Conservation (phyloP, 2,888 invertebrate species). For the Hirtodrosophila trivittata region DNA sequence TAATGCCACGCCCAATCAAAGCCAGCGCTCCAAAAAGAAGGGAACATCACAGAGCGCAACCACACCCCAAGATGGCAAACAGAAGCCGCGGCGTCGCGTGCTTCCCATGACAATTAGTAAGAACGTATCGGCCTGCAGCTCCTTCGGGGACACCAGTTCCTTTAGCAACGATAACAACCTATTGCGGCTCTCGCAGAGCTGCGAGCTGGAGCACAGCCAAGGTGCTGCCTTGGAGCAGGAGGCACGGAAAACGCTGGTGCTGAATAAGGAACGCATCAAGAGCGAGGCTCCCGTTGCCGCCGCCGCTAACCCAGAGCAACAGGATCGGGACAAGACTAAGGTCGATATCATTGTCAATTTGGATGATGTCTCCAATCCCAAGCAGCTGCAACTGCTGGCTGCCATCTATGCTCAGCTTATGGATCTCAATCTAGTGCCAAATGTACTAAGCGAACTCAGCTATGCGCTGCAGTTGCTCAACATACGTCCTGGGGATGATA, state of each 20-base stretch:
- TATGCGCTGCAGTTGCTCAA: conserved; percentile 81
- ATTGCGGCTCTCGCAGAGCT: conserved; percentile 71
- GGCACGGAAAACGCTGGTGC: conserved; percentile 77
- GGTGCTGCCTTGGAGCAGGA: conserved; percentile 71
- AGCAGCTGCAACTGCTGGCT: conserved; percentile 70
- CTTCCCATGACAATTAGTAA: conserved; percentile 81
- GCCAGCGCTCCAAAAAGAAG: conserved; percentile 63
- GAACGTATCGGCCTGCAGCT: conserved; percentile 35
- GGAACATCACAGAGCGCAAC: conserved; percentile 38
- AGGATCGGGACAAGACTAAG: too few species aligned
- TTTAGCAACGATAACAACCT: conserved; percentile 83
- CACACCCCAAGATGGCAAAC: conserved; percentile 31
- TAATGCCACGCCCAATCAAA: conserved; percentile 55
- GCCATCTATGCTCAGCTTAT: conserved; percentile 81
- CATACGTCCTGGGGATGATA: conserved; percentile 24
- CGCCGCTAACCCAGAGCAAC: conserved; percentile 10
- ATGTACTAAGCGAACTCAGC: conserved; percentile 82
- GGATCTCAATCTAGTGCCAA: conserved; percentile 81
- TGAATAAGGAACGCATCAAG: conserved; percentile 75
- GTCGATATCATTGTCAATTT: conserved; percentile 59
- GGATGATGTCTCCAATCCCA: conserved; percentile 55
- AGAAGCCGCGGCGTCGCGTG: conserved; percentile 81
- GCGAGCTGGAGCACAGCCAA: conserved; percentile 77
- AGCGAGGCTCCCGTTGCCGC: conserved; percentile 53
- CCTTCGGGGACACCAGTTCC: conserved; percentile 76